Conservation (phyloP, 2,113 vertebrate genomes). For the Globicephala melas region DNA sequence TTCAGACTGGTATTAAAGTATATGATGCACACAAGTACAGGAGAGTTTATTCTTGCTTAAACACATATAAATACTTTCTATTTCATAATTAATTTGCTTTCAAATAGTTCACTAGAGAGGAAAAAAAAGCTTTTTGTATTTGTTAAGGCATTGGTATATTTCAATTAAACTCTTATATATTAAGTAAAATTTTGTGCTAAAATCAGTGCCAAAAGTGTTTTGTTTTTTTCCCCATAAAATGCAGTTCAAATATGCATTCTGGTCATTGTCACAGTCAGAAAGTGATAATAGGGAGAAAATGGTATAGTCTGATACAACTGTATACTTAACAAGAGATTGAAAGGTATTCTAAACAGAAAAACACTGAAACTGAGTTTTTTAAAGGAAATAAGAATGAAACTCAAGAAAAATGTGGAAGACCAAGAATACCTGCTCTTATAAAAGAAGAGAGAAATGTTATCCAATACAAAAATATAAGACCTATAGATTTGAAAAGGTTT, state of each 20-base stretch:
- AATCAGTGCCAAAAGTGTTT: background rate
- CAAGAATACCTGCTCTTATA: background rate
- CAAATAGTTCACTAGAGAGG: background rate
- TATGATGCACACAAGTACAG: background rate
- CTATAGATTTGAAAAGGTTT: background rate
- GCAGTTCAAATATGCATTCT: background rate
- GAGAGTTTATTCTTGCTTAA: background rate
- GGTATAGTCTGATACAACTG: background rate
- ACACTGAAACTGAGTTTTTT: background rate
- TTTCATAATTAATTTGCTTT: background rate
- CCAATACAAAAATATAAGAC: background rate
- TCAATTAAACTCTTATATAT: background rate
- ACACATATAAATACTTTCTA: background rate
- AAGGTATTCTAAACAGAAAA: background rate
- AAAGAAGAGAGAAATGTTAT: background rate
- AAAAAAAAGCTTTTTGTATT: background rate
- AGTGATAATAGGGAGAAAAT: background rate
- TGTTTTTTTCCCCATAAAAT: background rate
- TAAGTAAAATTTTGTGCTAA: constrained; percentile 16
- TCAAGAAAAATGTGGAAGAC: background rate
- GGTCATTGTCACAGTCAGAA: background rate
- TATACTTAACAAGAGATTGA: background rate
- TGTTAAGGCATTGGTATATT: background rate
- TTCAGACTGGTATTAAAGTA: background rate
- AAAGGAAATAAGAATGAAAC: constrained; percentile 10